phyloP scores from a whole-genome alignment of 2,888 invertebrate species.

The Xestia xanthographa region DNA sequence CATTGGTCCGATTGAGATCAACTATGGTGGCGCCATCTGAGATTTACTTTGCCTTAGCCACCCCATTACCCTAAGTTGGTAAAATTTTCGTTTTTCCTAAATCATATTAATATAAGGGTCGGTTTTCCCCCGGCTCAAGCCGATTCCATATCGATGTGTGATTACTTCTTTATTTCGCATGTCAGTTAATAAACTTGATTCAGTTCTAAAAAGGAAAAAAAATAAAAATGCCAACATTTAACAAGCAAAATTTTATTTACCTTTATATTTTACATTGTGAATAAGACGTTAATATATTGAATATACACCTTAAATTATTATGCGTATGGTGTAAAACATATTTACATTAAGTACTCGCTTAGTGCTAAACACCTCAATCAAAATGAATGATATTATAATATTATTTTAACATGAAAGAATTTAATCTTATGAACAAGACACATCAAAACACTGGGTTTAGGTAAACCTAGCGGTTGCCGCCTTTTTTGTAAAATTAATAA shows the following conservation, averaged over 20 bases:
- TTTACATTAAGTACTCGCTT: conserved; percentile 75
- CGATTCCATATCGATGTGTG: not conserved
- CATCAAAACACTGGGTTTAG: conserved; percentile 13
- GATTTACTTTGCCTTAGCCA: no score
- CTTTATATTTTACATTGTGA: conserved; percentile 83
- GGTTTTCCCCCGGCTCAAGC: not conserved
- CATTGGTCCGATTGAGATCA: no score
- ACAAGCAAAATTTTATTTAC: conserved; percentile 87
- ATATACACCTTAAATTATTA: conserved; percentile 80
- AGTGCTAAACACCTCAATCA: conserved; percentile 62
- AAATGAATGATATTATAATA: conserved; percentile 43
- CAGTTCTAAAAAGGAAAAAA: not conserved
- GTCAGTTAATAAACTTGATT: not conserved
- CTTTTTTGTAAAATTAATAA: not conserved
- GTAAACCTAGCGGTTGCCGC: conserved; percentile 3
- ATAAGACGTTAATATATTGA: conserved; percentile 78
- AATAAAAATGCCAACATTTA: conserved; percentile 67
- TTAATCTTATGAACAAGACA: conserved; percentile 29
- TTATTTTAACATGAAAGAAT: conserved; percentile 34
- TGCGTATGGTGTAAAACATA: conserved; percentile 81
- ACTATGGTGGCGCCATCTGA: no score
- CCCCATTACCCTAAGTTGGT: no score
- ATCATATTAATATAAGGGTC: no score
- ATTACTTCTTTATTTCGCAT: not conserved
- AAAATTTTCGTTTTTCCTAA: no score